phyloP scores from a whole-genome alignment of 1,140 invertebrate genomes.

The Drosophila mauritiana region DNA sequence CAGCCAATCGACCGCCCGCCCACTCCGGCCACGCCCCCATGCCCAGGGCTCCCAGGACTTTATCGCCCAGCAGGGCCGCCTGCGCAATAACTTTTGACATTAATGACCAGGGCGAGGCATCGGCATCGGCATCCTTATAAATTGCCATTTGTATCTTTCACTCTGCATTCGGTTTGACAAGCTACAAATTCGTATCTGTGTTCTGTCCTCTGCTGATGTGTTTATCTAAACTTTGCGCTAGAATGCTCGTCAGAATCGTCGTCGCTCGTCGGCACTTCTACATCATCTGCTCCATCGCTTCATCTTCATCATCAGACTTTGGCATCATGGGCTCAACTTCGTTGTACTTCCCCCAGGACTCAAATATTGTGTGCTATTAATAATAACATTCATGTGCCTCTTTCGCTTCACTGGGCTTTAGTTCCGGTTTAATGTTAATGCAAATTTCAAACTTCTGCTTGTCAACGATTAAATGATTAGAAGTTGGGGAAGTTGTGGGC shows the following conservation, averaged over 20 bases:
- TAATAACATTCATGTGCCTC: constrained; percentile 57
- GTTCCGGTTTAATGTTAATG: constrained; percentile 75
- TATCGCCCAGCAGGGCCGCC: constrained; percentile 58
- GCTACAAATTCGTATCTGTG: constrained; percentile 70
- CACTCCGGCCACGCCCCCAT: constrained; percentile 15
- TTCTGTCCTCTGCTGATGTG: constrained; percentile 49
- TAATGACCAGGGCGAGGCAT: constrained; percentile 63
- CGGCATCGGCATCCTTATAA: constrained; percentile 61
- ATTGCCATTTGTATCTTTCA: constrained; percentile 75
- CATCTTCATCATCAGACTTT: constrained; percentile 65
- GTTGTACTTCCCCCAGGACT: constrained; percentile 40
- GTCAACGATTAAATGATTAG: constrained; percentile 21
- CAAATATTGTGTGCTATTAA: constrained; percentile 52
- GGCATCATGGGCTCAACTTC: constrained; percentile 20
- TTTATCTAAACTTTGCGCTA: constrained; percentile 80
- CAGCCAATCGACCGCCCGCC: constrained; percentile 57
- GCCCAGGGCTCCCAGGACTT: constrained; percentile 29
- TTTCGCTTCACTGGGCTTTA: constrained; percentile 64
- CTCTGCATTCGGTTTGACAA: constrained; percentile 59
- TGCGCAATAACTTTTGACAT: constrained; percentile 81
- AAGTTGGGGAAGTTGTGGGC: not conserved
- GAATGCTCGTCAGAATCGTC: constrained; percentile 66
- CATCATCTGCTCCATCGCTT: constrained; percentile 57
- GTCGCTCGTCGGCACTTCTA: constrained; percentile 52
- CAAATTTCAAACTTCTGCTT: constrained; percentile 59